Base-by-base conservation (phyloP, 2,113 vertebrate species). In the Brevimyrus niger region DNA sequence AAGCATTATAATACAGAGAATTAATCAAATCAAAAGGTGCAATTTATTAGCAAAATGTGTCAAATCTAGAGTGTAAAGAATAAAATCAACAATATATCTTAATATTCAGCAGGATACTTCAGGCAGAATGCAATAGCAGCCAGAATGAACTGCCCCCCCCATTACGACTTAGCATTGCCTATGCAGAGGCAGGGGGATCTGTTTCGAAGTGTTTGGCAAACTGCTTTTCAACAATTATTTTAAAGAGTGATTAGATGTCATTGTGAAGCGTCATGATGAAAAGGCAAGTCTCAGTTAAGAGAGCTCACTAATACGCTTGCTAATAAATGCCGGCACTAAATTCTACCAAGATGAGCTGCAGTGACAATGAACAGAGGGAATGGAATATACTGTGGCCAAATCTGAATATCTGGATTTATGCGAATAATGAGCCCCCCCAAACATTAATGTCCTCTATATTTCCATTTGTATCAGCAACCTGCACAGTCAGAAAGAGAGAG, bases 171-270 rank as follows among this genome's bases (percentile, higher is more conserved):
- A 53, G 50, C 27, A 51, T 2, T 27, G 31, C 17, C 31, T 27
- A 53, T 53, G 50, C 6, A 4, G 46, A 13, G 50, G 19, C 1
- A 27, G 27, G n/a, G 19, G 47, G 17, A 87, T 87, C 6, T 73
- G 23, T 65, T 69, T 46, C 21, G 27, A 88, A 69, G 87, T 35
- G 42, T 88, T 76, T 88, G 65, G n/a, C 47, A 44, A 31, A 23
- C 38, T 51, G 44, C 38, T 73, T 46, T 73, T 88, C 44, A 58
- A 76, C 61, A 38, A 50, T 88, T 88, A 88, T 80, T 88, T 88
- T 19, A 80, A 53, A 88, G n/a, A 35, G n/a, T 69, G 13, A 51
- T 51, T 88, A 51, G 11, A 88, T 88, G 44, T 53, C 65, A 31
- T 65, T n/a, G 10, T 65, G 55, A 69, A 69, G 42, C 1, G 38